Conservation (phyloP, 2,888 invertebrate species). For the Drosophila engyochracea region DNA sequence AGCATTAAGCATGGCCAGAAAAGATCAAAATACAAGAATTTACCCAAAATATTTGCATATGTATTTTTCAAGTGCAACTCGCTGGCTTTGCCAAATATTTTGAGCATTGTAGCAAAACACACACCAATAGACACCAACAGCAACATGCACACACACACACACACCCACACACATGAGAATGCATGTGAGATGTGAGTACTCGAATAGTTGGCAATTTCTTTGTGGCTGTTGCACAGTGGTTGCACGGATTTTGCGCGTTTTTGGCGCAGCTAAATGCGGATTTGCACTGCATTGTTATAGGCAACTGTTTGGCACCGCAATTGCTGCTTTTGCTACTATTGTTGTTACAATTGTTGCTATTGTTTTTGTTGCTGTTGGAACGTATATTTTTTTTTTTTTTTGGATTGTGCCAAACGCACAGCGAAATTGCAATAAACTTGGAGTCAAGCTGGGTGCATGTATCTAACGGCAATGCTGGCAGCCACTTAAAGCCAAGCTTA, state of each 20-base stretch:
- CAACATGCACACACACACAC: background rate
- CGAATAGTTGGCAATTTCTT: slow-evolving; percentile 39
- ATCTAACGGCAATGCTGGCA: slow-evolving; percentile 11
- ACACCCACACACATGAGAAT: background rate
- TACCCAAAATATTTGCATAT: background rate
- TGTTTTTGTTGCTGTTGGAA: slow-evolving; percentile 11
- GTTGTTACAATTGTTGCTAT: background rate
- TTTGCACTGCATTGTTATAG: slow-evolving; percentile 46
- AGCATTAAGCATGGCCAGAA: too few relatives aligned
- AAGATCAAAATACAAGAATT: too few relatives aligned
- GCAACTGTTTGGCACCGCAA: slow-evolving; percentile 36
- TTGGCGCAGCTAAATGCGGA: slow-evolving; percentile 55
- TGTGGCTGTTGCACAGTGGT: slow-evolving; percentile 27
- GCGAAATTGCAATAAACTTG: slow-evolving; percentile 34
- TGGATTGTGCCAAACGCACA: background rate
- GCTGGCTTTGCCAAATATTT: slow-evolving; percentile 3
- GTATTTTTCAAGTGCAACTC: background rate
- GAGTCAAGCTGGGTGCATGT: slow-evolving; percentile 12
- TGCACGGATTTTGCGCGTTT: slow-evolving; percentile 44
- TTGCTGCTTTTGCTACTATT: background rate
- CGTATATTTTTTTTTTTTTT: background rate
- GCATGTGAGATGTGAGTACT: slow-evolving; percentile 2
- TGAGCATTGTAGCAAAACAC: background rate
- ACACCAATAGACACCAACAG: background rate
- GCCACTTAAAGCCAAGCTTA: slow-evolving; percentile 46